Conservation (phyloP, 1,140 invertebrate genomes). For the Copidosoma floridanum region DNA sequence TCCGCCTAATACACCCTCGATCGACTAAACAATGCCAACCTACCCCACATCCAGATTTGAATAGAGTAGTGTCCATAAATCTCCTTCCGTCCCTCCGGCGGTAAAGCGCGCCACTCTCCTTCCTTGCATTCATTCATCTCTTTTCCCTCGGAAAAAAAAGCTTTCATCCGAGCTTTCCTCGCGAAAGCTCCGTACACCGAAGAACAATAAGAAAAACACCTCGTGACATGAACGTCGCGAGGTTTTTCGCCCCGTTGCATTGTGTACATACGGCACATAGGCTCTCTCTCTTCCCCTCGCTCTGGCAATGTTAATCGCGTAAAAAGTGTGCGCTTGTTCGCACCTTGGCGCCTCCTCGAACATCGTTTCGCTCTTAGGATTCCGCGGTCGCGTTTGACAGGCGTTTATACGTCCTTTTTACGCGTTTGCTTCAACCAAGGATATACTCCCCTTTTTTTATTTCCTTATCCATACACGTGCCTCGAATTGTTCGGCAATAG, state of each 20-base stretch:
- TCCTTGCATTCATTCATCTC: neutral
- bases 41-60: neutral
- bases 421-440: no score
- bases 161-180: neutral
- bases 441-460: no score
- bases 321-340: constrained; percentile 5
- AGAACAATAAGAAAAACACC: constrained; percentile 2
- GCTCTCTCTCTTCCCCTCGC: constrained; percentile 7
- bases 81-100: no score
- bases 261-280: constrained; percentile 2
- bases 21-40: neutral
- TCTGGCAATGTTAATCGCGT: constrained; percentile 21
- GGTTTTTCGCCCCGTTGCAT: neutral
- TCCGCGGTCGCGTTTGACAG: constrained; percentile 23
- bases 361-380: constrained; percentile 29
- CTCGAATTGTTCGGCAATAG: constrained; percentile 17
- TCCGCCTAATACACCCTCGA: no score
- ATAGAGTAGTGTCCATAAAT: constrained; percentile 1
- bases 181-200: no score
- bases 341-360: no score
- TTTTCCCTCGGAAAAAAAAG: neutral
- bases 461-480: no score
- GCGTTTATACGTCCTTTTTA: constrained; percentile 16
- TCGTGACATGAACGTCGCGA: neutral
- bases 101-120: no score